Percentiles rank a stretch among this genome's conserved stretches.
Conservation (phyloP, 2,797 vertebrate genomes). For the Acanthurus lineatus region DNA sequence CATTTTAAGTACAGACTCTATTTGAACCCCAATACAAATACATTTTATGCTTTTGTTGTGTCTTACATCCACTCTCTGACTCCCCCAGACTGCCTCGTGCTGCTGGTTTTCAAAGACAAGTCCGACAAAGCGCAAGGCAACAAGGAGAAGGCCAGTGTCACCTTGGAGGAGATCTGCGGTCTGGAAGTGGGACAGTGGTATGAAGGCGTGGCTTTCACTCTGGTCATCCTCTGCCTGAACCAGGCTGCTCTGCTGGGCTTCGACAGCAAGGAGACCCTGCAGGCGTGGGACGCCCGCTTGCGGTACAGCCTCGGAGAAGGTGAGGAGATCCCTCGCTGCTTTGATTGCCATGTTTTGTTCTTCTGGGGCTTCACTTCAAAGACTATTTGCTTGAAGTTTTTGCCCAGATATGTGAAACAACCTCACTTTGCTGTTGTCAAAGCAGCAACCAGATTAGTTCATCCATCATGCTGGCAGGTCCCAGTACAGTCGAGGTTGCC, state of each 20-base stretch:
- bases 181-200: slow-evolving; percentile 90
- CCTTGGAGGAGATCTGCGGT: slow-evolving; percentile 96
- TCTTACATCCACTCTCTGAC: not conserved
- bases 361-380: not conserved
- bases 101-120: slow-evolving; percentile 81
- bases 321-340: slow-evolving; percentile 54
- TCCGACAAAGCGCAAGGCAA: slow-evolving; percentile 88
- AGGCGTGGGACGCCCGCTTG: slow-evolving; percentile 92
- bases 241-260: slow-evolving; percentile 93
- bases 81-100: slow-evolving; percentile 76
- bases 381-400: not conserved
- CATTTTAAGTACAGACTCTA: not conserved
- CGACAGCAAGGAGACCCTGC: slow-evolving; percentile 92
- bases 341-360: not conserved
- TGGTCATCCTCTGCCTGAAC: slow-evolving; percentile 91
- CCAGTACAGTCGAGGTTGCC: not conserved
- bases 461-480: slow-evolving; percentile 34
- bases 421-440: not conserved
- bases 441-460: slow-evolving; percentile 12
- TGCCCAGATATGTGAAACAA: not conserved
- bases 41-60: not conserved
- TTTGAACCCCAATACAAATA: not conserved
- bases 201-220: slow-evolving; percentile 90
- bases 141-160: slow-evolving; percentile 90
- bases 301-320: slow-evolving; percentile 94